A percentile compares a stretch with the other conserved stretches of the same genome.
phyloP scores from a whole-genome alignment of 2,113 vertebrate genomes.

The Nipponia nippon region DNA sequence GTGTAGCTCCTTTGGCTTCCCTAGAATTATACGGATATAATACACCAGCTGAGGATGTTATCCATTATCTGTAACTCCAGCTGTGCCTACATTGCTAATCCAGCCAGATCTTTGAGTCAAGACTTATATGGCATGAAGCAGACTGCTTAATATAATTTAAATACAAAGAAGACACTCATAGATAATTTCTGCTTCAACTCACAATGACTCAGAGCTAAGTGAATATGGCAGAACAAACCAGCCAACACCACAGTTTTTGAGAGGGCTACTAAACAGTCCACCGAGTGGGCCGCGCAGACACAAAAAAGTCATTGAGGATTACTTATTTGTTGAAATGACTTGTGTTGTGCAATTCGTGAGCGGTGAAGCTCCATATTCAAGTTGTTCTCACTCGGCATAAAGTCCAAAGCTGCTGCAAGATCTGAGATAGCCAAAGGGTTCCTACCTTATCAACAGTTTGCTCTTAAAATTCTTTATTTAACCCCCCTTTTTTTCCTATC shows the following conservation, averaged over 20 bases:
- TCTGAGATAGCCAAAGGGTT: background rate
- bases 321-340: background rate
- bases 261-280: background rate
- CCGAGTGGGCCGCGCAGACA: background rate
- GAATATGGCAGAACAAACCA: background rate
- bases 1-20: background rate
- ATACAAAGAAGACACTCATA: background rate
- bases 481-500: background rate
- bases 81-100: background rate
- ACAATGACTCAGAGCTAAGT: background rate
- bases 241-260: background rate
- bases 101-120: background rate
- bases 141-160: background rate
- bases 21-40: background rate
- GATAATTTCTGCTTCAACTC: background rate
- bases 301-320: background rate
- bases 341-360: background rate
- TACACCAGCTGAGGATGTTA: slow-evolving; percentile 16
- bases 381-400: background rate
- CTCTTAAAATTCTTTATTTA: background rate
- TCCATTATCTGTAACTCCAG: slow-evolving; percentile 17
- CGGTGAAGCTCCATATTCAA: background rate
- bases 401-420: background rate
- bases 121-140: background rate
- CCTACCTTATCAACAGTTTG: background rate